Base-by-base conservation (phyloP, 2,113 vertebrate genomes). In the Tetraodon nigroviridis region DNA sequence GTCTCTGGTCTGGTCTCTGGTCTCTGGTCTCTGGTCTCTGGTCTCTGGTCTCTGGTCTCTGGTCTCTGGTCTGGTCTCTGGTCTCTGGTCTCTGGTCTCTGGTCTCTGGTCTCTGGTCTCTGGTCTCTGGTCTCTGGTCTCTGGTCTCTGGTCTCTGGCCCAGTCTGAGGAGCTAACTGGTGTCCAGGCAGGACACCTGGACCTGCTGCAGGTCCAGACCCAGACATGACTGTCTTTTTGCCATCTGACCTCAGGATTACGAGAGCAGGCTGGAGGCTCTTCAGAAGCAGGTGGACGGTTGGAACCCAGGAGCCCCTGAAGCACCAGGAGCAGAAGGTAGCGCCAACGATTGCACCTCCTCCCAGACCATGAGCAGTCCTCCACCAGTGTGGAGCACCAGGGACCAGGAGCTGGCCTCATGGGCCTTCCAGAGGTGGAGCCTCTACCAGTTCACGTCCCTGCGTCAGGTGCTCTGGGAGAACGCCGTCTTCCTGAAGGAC, bases 401-500 rank as follows among this genome's bases (percentile, higher is more conserved):
- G 91, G 94, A 98, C 73, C 91, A 91, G 0, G 95, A 98, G 73
- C 83, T 94, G 46, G 97, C 95, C 0, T 85, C 96, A 59, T 97
- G 96, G 95, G 92, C 93, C 76, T 98, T 94, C 81, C 90, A 96
- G 20, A 99, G 95, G 78, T 99, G 97, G 97, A 92, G 92, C 58
- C 94, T 93, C 86, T 98, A 99, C 87, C 97, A 98, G 81, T 99
- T 99, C 87, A 98, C 97, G 4, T 99, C 97, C 0, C 92, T 99
- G 3, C 91, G 97, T 0, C 96, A 99, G 84, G 90, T 92, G 57
- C 84, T 99, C 15, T 98, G 95, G 97, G 97, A 96, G 60, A 98
- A 98, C 0, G 97, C 97, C 65, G 94, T 98, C 81, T 98, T 98
- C 75, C 92, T 99, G 4, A 99, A 98, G 78, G 97, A 99, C 82